Evolutionary conservation across 2,113 vertebrate genomes (phyloP).

Genomic region (Erpornis zantholeuca): DNA sequence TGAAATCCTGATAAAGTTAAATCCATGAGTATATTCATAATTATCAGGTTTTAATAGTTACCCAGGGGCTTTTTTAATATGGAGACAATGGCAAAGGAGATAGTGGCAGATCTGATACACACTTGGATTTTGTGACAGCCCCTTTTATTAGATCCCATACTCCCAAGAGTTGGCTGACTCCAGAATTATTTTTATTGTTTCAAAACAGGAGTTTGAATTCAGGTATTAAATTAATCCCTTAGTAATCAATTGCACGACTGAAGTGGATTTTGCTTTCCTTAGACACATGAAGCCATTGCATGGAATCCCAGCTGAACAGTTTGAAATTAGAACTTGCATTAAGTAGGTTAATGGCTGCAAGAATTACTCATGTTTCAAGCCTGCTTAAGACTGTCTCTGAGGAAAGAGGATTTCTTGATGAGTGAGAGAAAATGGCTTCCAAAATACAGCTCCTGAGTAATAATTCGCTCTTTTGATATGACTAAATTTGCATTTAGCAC

Average conservation of each 20-base stretch:
- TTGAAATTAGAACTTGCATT: slow-evolving; percentile 20
- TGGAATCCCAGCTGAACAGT: slow-evolving; percentile 26
- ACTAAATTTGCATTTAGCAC: neutral
- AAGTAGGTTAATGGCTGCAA: slow-evolving; percentile 46
- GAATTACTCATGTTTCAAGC: neutral
- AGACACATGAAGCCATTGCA: neutral
- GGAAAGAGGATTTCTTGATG: neutral
- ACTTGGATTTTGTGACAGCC: neutral
- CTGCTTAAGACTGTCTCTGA: neutral
- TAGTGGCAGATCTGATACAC: neutral
- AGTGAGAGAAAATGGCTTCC: slow-evolving; percentile 12
- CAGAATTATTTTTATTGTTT: neutral
- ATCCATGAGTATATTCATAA: neutral
- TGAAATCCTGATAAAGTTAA: neutral
- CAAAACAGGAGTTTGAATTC: neutral
- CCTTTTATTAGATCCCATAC: neutral
- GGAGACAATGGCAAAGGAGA: neutral
- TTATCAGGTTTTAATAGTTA: neutral
- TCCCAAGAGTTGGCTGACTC: neutral
- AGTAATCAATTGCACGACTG: neutral
- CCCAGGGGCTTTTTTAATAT: neutral
- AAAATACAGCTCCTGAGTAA: neutral
- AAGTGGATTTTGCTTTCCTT: neutral
- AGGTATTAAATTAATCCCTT: neutral
- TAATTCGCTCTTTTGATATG: neutral